Base-by-base conservation (phyloP, 2,888 invertebrate genomes). In the Calameuta pallipes region DNA sequence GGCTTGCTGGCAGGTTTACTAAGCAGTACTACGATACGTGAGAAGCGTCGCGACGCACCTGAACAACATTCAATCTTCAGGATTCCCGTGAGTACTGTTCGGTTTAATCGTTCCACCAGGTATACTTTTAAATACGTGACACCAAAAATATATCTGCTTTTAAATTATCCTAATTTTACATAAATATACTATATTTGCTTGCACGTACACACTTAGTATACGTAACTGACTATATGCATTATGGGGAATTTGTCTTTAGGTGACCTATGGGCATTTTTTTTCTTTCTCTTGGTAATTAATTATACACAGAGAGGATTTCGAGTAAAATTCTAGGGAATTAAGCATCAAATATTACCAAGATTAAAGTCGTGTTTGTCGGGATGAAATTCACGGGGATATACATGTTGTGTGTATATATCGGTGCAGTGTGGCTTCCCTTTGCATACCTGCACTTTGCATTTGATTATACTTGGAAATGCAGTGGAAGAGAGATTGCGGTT, bases 1-100 rank as follows among this genome's bases (percentile, higher is more conserved):
- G 73, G 34, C 71, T 30, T 76, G 79, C 56, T 79, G 71, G 71
- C 12, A 71, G 71, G 71, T 71, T 56, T 71, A 71, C 31, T 31
- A 71, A 71, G 30, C 31, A 71, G 71, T 71, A 71, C 33, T 11
- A 6, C 23, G 71, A 71, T 13, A 71, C 71, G 71, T 31, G 71
- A 71, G 71, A 71, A 56, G 56, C 56, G 56, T 56, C 56, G 0
- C 23, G 6, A 56, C 56, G 23, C 56, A 56, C 9, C 56, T 23
- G 56, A 6, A 23, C 2, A 9, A 23, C 15, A 9, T 56, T 23
- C 23, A 23, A 23, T 9, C 56, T 56, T 56, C 23, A 23, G 56
- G 56, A 56, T 23, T 56, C 56, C 56, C 56, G 56, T 56, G 56
- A 56, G 56, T 56, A 56, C 56, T 2, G 56, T 56, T 56, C 9